Evolutionary conservation across 2,113 vertebrate species (phyloP).

Genomic region (Pristiophorus japonicus): DNA sequence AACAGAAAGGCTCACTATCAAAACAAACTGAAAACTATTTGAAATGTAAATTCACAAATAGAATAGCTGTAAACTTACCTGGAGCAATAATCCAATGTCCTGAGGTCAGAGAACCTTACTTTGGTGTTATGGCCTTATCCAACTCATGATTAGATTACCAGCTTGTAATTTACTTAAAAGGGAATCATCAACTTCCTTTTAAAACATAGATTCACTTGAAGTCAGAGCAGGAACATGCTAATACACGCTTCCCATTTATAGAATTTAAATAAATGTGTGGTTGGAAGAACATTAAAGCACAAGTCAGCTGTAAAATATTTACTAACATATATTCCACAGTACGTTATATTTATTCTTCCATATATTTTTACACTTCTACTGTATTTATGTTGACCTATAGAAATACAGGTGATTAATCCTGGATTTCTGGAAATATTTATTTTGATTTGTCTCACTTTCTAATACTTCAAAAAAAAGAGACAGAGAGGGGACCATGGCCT

Average conservation of each 20-base stretch:
- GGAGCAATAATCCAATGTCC: neutral
- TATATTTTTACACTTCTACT: neutral
- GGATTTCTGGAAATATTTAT: neutral
- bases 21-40: neutral
- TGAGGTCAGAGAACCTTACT: too few species aligned
- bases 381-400: neutral
- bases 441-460: neutral
- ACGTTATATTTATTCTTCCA: neutral
- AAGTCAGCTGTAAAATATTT: neutral
- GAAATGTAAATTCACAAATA: neutral
- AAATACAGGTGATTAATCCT: neutral
- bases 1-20: neutral
- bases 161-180: neutral
- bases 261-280: neutral
- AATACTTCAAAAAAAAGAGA: neutral
- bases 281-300: neutral
- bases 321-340: neutral
- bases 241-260: neutral
- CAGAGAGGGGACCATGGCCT: too few species aligned
- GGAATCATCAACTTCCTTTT: neutral
- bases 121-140: neutral
- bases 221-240: neutral
- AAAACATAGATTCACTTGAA: neutral
- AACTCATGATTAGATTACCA: neutral
- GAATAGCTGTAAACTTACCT: neutral